phyloP scores from a whole-genome alignment of 2,113 vertebrate species.

The Chloebia gouldiae region DNA sequence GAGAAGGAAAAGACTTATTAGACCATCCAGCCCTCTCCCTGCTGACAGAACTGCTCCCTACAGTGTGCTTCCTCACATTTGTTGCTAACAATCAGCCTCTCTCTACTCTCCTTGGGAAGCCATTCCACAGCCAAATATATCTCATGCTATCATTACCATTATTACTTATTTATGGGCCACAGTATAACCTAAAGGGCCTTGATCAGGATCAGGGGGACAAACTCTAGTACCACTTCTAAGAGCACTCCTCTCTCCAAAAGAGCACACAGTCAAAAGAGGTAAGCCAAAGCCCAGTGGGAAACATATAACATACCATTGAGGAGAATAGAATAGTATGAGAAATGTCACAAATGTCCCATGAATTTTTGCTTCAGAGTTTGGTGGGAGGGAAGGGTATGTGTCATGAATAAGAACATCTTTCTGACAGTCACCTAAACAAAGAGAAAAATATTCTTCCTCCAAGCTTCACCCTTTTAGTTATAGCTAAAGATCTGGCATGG shows the following conservation, averaged over 20 bases:
- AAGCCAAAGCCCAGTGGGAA: not conserved
- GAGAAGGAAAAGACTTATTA: conserved; percentile 54
- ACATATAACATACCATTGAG: not conserved
- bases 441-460: not conserved
- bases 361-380: not conserved
- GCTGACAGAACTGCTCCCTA: conserved; percentile 6
- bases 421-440: not conserved
- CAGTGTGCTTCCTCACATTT: conserved; percentile 25
- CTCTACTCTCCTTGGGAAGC: conserved; percentile 8
- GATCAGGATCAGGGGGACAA: not conserved
- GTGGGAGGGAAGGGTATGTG: not conserved
- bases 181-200: not conserved
- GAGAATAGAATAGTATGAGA: not conserved
- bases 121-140: conserved; percentile 32
- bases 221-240: not conserved
- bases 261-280: not conserved
- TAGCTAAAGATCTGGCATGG: not conserved
- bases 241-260: not conserved
- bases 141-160: conserved; percentile 11
- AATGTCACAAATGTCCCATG: not conserved
- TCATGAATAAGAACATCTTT: not conserved
- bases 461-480: not conserved
- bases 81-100: conserved; percentile 34
- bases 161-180: conserved; percentile 44
- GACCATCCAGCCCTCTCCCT: conserved; percentile 33